Conservation (phyloP, 2,797 vertebrate genomes). For the Pipistrellus kuhlii region DNA sequence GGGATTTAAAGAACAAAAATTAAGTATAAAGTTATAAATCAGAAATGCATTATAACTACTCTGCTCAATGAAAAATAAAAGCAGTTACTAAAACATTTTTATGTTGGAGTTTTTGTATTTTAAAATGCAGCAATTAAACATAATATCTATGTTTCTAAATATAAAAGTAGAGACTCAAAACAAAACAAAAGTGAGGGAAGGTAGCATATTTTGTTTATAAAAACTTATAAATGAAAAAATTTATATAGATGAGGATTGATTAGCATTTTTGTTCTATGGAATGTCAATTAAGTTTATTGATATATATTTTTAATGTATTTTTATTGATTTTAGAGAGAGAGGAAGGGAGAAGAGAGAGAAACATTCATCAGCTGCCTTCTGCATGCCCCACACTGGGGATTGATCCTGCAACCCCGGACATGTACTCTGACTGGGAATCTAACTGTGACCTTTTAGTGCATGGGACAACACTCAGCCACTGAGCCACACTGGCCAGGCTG, state of each 20-base stretch:
- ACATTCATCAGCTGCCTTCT: no score
- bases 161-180: slow-evolving; percentile 41
- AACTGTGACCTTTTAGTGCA: no score
- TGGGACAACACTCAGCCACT: no score
- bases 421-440: no score
- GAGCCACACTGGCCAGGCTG: no score
- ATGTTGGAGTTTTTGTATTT: slow-evolving; percentile 34
- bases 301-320: neutral
- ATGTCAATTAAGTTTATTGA: slow-evolving; percentile 23
- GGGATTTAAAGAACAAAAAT: slow-evolving; percentile 58
- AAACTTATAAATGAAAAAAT: slow-evolving; percentile 54
- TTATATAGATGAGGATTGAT: slow-evolving; percentile 5
- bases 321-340: no score
- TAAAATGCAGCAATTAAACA: slow-evolving; percentile 42
- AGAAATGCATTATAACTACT: slow-evolving; percentile 18
- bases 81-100: slow-evolving; percentile 52
- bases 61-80: slow-evolving; percentile 55
- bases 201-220: slow-evolving; percentile 43
- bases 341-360: no score
- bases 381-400: no score
- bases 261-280: neutral
- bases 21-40: slow-evolving; percentile 49
- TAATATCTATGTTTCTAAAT: slow-evolving; percentile 36
- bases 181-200: neutral
- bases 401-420: no score